Conservation (phyloP, 2,888 invertebrate species). For the Monochamus alternatus region DNA sequence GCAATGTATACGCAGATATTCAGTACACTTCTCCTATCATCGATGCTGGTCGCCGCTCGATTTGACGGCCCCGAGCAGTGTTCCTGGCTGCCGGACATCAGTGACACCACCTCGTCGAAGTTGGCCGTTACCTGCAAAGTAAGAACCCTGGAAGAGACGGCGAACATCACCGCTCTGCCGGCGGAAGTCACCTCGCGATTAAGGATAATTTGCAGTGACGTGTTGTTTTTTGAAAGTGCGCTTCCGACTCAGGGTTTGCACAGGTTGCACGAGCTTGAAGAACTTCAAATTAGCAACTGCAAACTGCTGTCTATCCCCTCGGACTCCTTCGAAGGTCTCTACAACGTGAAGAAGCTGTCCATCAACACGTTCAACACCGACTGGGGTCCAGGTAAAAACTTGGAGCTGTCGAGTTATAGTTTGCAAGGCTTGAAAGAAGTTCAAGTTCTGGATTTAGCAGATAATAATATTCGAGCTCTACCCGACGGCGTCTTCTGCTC, state of each 20-base stretch:
- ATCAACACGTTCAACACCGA: constrained; percentile 86
- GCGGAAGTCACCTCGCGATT: constrained; percentile 83
- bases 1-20: constrained; percentile 73
- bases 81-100: constrained; percentile 71
- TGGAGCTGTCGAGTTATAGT: constrained; percentile 82
- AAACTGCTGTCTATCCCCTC: constrained; percentile 85
- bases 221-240: constrained; percentile 85
- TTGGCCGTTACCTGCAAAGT: constrained; percentile 78
- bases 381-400: constrained; percentile 83
- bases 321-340: constrained; percentile 86
- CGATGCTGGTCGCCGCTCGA: constrained; percentile 63
- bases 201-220: constrained; percentile 84
- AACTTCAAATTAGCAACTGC: constrained; percentile 84
- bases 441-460: constrained; percentile 84
- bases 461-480: constrained; percentile 87
- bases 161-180: constrained; percentile 78
- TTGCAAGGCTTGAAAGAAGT: constrained; percentile 86
- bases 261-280: constrained; percentile 82
- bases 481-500: constrained; percentile 87
- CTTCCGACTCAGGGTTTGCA: constrained; percentile 79
- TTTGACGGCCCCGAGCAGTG: constrained; percentile 71
- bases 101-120: constrained; percentile 72
- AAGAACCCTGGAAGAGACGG: constrained; percentile 80
- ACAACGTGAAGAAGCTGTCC: constrained; percentile 84
- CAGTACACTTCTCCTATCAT: constrained; percentile 61